A percentile compares a stretch with the other conserved stretches of the same genome.
Evolutionary conservation across 2,888 invertebrate genomes (phyloP).

Genomic region (Chalcis sispes): DNA sequence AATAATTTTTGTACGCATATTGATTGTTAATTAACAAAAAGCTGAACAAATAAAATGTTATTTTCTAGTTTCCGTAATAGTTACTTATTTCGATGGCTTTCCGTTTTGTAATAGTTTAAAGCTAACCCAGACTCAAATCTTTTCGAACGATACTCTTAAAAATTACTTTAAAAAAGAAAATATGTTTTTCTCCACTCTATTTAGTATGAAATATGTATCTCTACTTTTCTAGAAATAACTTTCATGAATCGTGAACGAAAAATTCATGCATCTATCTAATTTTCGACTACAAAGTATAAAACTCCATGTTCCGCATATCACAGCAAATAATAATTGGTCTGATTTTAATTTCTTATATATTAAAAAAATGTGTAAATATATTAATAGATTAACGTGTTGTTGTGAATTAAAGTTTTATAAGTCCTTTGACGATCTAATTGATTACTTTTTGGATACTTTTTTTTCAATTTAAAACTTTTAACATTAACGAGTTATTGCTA

Average conservation of each 20-base stretch:
- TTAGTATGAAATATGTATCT: slow-evolving; percentile 12
- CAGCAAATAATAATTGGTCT: slow-evolving; percentile 50
- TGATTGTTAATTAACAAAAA: neutral
- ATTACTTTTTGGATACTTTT: too few species aligned
- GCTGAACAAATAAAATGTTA: too few species aligned
- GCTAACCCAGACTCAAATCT: neutral
- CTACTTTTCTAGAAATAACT: slow-evolving; percentile 36
- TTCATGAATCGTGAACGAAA: slow-evolving; percentile 32
- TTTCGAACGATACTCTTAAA: neutral
- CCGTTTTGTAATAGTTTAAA: neutral
- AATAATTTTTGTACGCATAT: neutral
- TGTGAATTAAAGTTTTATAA: too few species aligned
- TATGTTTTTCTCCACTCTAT: slow-evolving; percentile 11
- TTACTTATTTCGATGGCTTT: neutral
- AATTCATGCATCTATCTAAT: slow-evolving; percentile 54
- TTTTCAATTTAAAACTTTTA: too few species aligned
- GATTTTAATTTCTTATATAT: slow-evolving; percentile 14
- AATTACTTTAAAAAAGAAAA: neutral
- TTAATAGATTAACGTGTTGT: neutral
- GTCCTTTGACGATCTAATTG: too few species aligned
- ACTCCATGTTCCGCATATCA: slow-evolving; percentile 39
- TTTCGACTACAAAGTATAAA: slow-evolving; percentile 46
- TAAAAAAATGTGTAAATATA: slow-evolving; percentile 36
- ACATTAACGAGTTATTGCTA: too few species aligned
- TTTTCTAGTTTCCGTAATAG: slow-evolving; percentile 16